Conservation (phyloP, 1,140 invertebrate species). For the Bombus affinis region DNA sequence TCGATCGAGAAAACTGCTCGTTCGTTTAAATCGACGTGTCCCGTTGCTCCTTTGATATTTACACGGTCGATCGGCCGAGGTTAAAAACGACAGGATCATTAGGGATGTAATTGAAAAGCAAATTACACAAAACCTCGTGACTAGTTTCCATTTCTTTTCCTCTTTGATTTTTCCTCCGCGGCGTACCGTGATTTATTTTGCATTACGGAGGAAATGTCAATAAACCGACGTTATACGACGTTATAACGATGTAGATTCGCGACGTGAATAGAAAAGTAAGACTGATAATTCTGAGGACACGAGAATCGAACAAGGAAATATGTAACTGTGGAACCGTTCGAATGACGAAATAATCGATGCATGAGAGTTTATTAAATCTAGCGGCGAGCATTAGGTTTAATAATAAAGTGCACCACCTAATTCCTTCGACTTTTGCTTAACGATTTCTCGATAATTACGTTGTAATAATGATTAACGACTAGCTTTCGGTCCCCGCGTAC, state of each 20-base stretch:
- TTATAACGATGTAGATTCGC: neutral
- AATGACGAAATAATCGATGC: conserved; percentile 28
- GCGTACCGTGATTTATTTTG: neutral
- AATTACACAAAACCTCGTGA: neutral
- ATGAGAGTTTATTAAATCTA: conserved; percentile 31
- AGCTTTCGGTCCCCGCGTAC: conserved; percentile 56
- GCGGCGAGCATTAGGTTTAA: neutral
- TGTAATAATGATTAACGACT: conserved; percentile 69
- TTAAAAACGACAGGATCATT: conserved; percentile 11
- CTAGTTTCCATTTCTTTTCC: neutral
- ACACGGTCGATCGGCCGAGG: neutral
- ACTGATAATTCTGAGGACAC: neutral
- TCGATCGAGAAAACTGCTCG: neutral
- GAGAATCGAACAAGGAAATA: neutral
- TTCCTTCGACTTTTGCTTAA: conserved; percentile 33
- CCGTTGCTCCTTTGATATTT: conserved; percentile 1
- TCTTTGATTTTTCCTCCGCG: neutral
- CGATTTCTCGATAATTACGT: conserved; percentile 62
- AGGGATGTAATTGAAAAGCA: conserved; percentile 19
- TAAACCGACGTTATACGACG: neutral
- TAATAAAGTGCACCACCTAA: conserved; percentile 44
- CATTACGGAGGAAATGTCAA: neutral
- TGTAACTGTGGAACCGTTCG: neutral
- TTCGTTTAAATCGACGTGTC: neutral
- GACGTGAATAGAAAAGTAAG: no score